Base-by-base conservation (phyloP, 2,888 invertebrate genomes). In the Xylocampa areola region DNA sequence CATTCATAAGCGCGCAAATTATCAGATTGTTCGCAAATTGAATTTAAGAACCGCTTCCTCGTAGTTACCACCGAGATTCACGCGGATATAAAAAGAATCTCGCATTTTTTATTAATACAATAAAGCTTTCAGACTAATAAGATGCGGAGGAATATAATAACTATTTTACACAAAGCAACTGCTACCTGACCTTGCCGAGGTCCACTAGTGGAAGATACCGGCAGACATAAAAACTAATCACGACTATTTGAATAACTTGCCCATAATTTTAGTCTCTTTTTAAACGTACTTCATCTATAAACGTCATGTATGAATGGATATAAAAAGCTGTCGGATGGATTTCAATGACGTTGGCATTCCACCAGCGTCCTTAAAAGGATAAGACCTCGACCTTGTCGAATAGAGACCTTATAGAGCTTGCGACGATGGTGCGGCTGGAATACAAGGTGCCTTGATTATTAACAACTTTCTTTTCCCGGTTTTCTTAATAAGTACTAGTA, bases 371-470 rank as follows among this genome's bases (percentile, higher is more conserved):
- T 51, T 40, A 57, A 29, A 61, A 43, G 53, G 57, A 49, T 16
- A 11, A 48, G 37, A 53, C 61, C 66, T 51, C 51, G 44, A 69
- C 70, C 70, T 73, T 60, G 60, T 14, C 52, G 33, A 68, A 54
- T 63, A 51, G 35, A 16, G 21, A 11, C 43, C 48, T 49, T 47
- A 40, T 43, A 70, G 30, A 33, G 43, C 50, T 54, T 51, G 40
- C 25, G 13, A 17, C 11, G 17, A 5, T 14, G 33, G 45, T 50
- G 60, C 7, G 11, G 33, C 16, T 49, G 25, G 39, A 59, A 47
- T 54, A 59, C 29, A 54, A 48, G 7, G 8, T n/a, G 27, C 32
- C 21, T 41, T 39, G 40, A 25, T 41, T 48, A 50, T 19, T n/a
- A 37, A 40, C 5, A 16, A 45, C 61, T 66, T 68, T 68, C 57